phyloP scores from a whole-genome alignment of 2,888 invertebrate species.

The Latheticus oryzae region DNA sequence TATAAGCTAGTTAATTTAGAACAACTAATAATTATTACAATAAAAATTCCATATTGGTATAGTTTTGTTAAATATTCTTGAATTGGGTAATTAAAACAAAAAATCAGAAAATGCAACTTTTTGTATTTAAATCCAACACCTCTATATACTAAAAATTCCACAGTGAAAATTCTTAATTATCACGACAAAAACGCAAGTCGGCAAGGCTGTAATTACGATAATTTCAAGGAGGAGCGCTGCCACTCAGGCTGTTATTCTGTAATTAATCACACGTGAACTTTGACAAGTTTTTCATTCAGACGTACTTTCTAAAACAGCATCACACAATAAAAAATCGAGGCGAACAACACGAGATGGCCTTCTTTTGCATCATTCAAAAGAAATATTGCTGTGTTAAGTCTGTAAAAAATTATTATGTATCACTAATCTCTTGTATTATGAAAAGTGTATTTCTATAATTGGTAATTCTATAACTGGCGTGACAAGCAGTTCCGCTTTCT shows the following conservation, averaged over 20 bases:
- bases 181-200: conserved; percentile 14
- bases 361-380: not conserved
- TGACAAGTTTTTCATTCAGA: conserved; percentile 16
- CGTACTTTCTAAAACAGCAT: conserved; percentile 18
- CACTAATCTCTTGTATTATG: too few relatives aligned
- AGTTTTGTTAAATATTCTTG: too few relatives aligned
- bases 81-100: too few relatives aligned
- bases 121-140: too few relatives aligned
- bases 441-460: conserved; percentile 1
- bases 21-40: too few relatives aligned
- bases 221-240: conserved; percentile 26
- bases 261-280: conserved; percentile 32
- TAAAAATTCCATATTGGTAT: too few relatives aligned
- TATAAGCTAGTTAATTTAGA: too few relatives aligned
- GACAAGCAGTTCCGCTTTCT: conserved; percentile 14
- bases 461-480: conserved; percentile 6
- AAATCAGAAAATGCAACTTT: too few relatives aligned
- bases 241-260: conserved; percentile 7
- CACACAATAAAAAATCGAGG: conserved; percentile 17
- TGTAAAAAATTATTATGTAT: too few relatives aligned
- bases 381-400: not conserved
- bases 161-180: conserved; percentile 7
- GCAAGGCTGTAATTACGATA: conserved; percentile 23
- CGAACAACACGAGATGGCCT: conserved; percentile 9
- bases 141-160: not conserved